Percentiles rank a stretch among this genome's conserved stretches.
These are phyloP conservation scores for Pasiphila rectangulata DNA, from an alignment of 2,888 invertebrate genomes.

Conservation along the genomic window DNA sequence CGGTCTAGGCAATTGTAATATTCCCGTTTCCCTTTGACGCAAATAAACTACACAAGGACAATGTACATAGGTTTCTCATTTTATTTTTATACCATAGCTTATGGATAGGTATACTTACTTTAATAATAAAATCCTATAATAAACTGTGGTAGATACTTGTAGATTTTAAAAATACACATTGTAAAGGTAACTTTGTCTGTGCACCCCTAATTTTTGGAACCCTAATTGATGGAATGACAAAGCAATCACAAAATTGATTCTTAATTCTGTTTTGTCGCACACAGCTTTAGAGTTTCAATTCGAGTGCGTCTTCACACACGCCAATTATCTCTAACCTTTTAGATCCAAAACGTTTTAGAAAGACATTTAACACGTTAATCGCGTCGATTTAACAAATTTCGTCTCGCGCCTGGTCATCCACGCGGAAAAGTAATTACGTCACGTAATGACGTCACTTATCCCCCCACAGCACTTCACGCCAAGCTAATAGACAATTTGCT, in stretches of 20 bases:
- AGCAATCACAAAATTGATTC: neutral
- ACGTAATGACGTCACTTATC: slow-evolving; percentile 77
- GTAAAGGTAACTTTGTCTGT: no score
- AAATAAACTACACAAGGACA: slow-evolving; percentile 1
- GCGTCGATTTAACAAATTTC: slow-evolving; percentile 75
- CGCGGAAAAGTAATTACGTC: slow-evolving; percentile 78
- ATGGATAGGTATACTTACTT: no score
- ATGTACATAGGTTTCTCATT: neutral
- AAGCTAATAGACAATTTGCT: slow-evolving; percentile 74
- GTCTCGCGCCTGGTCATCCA: slow-evolving; percentile 64
- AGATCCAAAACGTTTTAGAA: slow-evolving; percentile 55
- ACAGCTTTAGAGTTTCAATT: slow-evolving; percentile 12
- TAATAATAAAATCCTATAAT: no score
- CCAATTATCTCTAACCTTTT: slow-evolving; percentile 44
- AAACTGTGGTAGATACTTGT: no score
- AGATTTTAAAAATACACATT: no score
- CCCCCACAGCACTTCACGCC: slow-evolving; percentile 44
- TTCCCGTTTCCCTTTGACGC: slow-evolving; percentile 6
- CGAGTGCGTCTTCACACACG: slow-evolving; percentile 19
- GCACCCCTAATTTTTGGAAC: no score
- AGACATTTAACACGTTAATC: slow-evolving; percentile 76
- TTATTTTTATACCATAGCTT: no score
- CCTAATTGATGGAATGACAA: neutral
- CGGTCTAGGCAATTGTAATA: slow-evolving; percentile 36
- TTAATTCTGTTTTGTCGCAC: neutral